Evolutionary conservation across 2,113 vertebrate species (phyloP).

Genomic region (Dromas ardeola): DNA sequence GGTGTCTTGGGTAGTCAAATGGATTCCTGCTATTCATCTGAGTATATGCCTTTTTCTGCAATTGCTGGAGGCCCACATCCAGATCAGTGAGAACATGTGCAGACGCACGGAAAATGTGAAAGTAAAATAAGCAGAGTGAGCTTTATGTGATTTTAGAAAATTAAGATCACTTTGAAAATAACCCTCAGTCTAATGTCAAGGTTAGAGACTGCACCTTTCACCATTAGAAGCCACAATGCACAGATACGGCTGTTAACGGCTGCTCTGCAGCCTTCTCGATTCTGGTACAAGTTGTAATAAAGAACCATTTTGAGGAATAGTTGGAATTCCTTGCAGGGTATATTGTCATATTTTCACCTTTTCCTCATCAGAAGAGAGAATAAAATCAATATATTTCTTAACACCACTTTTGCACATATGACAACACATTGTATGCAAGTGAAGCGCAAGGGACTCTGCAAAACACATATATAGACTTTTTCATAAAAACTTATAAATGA

Average conservation of each 20-base stretch:
- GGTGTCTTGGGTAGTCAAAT: conserved; percentile 63
- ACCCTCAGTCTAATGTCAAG: neutral
- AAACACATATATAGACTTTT: neutral
- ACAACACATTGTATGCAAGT: neutral
- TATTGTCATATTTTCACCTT: neutral
- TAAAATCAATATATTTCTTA: neutral
- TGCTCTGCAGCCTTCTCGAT: neutral
- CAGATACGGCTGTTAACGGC: neutral
- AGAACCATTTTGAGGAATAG: neutral
- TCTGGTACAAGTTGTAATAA: neutral
- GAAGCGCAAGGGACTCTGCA: neutral
- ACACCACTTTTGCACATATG: neutral
- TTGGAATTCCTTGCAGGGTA: neutral
- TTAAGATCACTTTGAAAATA: neutral
- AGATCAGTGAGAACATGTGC: neutral
- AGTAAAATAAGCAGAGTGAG: neutral
- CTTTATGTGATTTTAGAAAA: neutral
- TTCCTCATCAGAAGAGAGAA: neutral
- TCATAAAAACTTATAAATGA: neutral
- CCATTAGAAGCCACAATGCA: neutral
- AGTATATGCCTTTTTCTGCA: conserved; percentile 9
- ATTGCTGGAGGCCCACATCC: neutral
- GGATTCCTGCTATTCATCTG: conserved; percentile 48
- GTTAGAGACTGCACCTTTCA: neutral
- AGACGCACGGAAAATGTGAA: neutral